These are phyloP conservation scores for Nephrotoma appendiculata DNA, from an alignment of 2,888 invertebrate species.

Conservation along the genomic window DNA sequence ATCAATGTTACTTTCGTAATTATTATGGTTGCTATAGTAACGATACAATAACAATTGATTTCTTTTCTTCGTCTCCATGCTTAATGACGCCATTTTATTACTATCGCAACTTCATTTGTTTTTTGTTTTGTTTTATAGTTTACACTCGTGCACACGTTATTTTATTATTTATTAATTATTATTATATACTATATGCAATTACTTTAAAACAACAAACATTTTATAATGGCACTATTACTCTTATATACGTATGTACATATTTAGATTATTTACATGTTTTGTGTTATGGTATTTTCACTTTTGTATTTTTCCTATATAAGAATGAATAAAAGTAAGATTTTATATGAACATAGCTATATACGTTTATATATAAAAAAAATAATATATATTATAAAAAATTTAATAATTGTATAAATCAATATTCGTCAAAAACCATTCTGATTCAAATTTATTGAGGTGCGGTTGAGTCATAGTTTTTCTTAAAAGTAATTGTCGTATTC, in stretches of 20 bases:
- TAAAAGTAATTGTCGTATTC: background rate
- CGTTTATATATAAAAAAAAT: background rate
- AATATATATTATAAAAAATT: no score
- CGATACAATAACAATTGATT: background rate
- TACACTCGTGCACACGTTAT: background rate
- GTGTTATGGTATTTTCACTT: background rate
- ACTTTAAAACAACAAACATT: background rate
- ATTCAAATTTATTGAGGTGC: background rate
- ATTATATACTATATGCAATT: background rate
- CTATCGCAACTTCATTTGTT: background rate
- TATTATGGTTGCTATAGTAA: constrained; percentile 1
- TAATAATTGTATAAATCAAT: background rate
- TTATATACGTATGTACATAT: background rate
- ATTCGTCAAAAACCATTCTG: background rate
- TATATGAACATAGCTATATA: background rate
- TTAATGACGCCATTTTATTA: constrained; percentile 1
- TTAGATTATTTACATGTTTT: background rate
- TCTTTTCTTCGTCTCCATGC: background rate
- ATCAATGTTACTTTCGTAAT: background rate
- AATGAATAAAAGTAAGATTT: background rate
- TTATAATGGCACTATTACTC: background rate
- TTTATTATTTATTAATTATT: background rate
- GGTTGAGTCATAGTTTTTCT: background rate
- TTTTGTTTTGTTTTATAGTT: background rate
- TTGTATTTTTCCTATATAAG: background rate